Base-by-base conservation (phyloP, 2,888 invertebrate genomes). In the Anthophora plumipes region DNA sequence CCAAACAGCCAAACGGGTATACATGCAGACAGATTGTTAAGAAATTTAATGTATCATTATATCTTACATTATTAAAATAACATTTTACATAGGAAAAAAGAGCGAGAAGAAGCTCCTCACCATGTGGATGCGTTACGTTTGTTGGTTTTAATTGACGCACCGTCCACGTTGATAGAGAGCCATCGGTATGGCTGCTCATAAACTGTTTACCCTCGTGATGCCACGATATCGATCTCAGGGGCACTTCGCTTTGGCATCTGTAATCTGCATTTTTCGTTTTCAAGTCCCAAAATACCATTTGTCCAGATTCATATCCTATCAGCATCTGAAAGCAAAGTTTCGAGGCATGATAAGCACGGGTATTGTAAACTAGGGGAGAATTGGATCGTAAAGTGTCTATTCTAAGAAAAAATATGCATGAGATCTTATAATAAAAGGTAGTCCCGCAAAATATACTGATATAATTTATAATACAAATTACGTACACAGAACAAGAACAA, bases 161-260 rank as follows among this genome's bases (percentile, higher is more conserved):
- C 91, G 96, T 97, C 99, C 99, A 99, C 72, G 98, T 98, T 89
- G 98, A 97, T 80, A 99, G 95, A 78, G 98, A 98, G 82, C 99
- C 99, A 94, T 99, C 99, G 55, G 96, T 96, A 94, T 99, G 99
- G 90, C 98, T 98, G 89, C 97, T 97, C 96, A 99, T 97, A 93
- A 99, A 98, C 94, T 98, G 97, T 94, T 98, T 98, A 86, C 99
- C 99, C 94, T 99, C 99, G 94, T 97, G 97, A 94, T 99, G 98
- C 99, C 99, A 99, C 84, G 98, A 96, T 90, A 98, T 96, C 71
- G 98, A 98, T 91, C 97, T 96, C 88, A 99, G 94, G 70, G 96
- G 96, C 92, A 97, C 97, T 39, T 95, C 94, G 72, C 96, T 95
- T 91, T 96, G 95, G 94, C 96, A 97, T 92, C 98, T 95, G 94